A percentile compares a stretch with the other conserved stretches of the same genome.
phyloP scores from a whole-genome alignment of 2,113 vertebrate genomes.

The Natator depressus region DNA sequence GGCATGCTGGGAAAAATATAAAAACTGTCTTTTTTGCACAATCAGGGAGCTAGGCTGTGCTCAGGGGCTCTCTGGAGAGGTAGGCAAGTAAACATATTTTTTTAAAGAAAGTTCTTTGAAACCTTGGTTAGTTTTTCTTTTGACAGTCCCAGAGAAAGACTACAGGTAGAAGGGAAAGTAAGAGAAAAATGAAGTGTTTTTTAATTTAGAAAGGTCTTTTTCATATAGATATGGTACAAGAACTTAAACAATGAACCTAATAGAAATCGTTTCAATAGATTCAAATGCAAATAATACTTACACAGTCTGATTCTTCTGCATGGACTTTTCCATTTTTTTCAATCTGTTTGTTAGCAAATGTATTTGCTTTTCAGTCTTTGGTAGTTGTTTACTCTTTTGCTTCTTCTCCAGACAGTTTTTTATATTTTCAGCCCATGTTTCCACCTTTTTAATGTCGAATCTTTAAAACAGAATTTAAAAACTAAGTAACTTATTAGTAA shows the following conservation, averaged over 20 bases:
- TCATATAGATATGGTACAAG: neutral
- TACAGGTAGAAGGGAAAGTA: neutral
- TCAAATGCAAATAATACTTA: conserved; percentile 19
- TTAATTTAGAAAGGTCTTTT: neutral
- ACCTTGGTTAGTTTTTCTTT: neutral
- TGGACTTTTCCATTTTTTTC: conserved; percentile 51
- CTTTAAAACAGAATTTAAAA: conserved; percentile 20
- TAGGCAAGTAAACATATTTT: neutral
- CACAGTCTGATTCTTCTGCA: conserved; percentile 21
- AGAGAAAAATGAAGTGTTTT: neutral
- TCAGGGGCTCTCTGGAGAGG: neutral
- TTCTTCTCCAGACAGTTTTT: fast-evolving
- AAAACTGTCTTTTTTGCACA: neutral
- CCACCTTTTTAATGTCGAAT: conserved; percentile 22
- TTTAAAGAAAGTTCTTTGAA: neutral
- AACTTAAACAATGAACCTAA: neutral
- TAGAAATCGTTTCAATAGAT: neutral
- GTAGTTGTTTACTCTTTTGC: neutral
- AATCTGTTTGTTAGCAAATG: conserved; percentile 2
- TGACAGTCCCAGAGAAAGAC: neutral
- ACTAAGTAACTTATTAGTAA: neutral
- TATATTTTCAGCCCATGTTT: fast-evolving
- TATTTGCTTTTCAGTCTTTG: conserved; percentile 37
- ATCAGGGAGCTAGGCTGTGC: neutral
- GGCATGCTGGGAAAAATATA: neutral